Conservation (phyloP, 1,140 invertebrate genomes). For the Drosophila arawakana region DNA sequence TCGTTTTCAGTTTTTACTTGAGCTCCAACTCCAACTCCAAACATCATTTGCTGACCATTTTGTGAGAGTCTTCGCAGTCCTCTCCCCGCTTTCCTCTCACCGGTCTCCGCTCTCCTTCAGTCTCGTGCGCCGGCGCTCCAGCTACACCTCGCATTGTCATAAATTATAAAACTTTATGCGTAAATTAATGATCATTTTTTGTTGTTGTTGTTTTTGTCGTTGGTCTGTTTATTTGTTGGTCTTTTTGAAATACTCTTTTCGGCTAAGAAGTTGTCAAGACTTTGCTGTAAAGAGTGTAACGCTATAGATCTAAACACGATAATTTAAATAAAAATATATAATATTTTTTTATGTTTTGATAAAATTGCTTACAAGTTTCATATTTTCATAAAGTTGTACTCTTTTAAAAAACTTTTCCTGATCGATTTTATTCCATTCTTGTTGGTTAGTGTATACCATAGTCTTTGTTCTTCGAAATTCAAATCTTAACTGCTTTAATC, state of each 20-base stretch:
- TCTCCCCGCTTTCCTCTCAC: background rate
- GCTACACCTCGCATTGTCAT: constrained; percentile 81
- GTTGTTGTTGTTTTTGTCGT: background rate
- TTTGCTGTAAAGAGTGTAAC: background rate
- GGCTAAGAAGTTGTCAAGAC: background rate
- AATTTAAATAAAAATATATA: background rate
- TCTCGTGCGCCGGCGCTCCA: constrained; percentile 71
- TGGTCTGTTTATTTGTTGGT: constrained; percentile 46
- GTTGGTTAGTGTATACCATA: constrained; percentile 14
- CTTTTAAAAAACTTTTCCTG: background rate
- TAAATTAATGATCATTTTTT: constrained; percentile 81
- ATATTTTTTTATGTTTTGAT: background rate
- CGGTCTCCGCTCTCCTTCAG: background rate
- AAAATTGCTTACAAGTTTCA: background rate
- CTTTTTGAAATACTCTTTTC: constrained; percentile 32
- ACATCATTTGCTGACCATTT: constrained; percentile 63
- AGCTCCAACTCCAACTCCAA: constrained; percentile 20
- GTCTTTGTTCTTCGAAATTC: background rate
- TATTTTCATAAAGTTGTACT: background rate
- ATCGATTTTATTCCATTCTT: background rate
- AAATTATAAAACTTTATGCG: constrained; percentile 84
- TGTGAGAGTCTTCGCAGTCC: constrained; percentile 18
- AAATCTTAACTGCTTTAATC: constrained; percentile 22
- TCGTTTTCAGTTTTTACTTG: constrained; percentile 1
- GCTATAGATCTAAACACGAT: background rate